Base-by-base conservation (phyloP, 2,797 vertebrate species). In the Cuculus canorus region DNA sequence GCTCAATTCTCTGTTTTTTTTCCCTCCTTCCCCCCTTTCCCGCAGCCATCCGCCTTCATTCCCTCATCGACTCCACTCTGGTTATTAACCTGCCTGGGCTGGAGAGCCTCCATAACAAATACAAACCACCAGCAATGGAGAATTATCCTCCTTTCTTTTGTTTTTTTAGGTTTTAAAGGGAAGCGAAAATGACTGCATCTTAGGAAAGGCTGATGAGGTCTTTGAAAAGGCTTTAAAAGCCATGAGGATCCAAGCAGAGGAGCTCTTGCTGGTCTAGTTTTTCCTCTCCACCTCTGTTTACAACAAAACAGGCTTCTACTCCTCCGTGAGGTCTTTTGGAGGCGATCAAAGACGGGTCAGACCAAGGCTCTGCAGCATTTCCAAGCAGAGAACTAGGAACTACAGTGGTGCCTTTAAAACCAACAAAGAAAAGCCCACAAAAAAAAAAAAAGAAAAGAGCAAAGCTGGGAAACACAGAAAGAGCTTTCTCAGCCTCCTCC, bases 81-180 rank as follows among this genome's bases (percentile, higher is more conserved):
- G 95, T 97, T 86, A 96, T 95, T 96, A 94, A 91, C 92, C 92
- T 96, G 71, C 82, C 28, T 25, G 65, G 93, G 83, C 89, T 86
- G 71, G 53, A 95, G 86, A 92, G 84, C 79, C 91, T 86, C 88
- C 91, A 83, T 57, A 76, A 94, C 86, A 90, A 79, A 73, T 13
- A 30, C 50, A 65, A 54, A 17, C 14, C 80, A 93, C 48, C 59
- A 91, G 59, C 54, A 80, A 88, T 2, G 15, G 66, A 88, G 87
- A 39, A 2, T 71, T 70, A 50, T 54, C 18, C 23, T 21, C 41
- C 11, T 7, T 13, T 30, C 56, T 39, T 81, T 73, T 39, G 37
- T 10, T 48, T 56, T 82, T 87, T 93, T 68, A 73, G 63, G 41
- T 86, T 92, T 83, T 52, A 65, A 91, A 66, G 17, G 47, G 72